Evolutionary conservation across 2,888 invertebrate genomes (phyloP).

Genomic region (Napeogenes sylphis): DNA sequence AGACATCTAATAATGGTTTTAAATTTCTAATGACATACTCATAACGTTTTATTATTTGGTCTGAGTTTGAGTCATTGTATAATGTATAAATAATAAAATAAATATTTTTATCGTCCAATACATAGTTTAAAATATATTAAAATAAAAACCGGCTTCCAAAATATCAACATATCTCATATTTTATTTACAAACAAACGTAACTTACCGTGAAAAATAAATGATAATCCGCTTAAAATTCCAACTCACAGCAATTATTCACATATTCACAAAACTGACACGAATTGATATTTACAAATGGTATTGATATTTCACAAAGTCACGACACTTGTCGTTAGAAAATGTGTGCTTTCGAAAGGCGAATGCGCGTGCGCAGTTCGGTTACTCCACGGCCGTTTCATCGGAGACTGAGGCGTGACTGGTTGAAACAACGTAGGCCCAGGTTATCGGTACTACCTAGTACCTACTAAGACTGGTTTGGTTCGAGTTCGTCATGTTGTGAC

Average conservation of each 20-base stretch:
- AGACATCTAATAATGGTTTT: conserved; percentile 13
- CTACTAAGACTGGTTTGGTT: conserved; percentile 59
- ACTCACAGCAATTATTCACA: conserved; percentile 52
- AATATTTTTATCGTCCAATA: too few species aligned
- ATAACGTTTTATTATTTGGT: too few species aligned
- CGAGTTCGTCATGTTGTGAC: conserved; percentile 46
- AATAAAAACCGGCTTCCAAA: too few species aligned
- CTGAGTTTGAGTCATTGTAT: too few species aligned
- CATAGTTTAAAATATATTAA: too few species aligned
- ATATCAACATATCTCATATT: neutral
- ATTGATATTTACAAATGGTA: conserved; percentile 46
- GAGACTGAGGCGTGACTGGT: conserved; percentile 57
- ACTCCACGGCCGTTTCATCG: conserved; percentile 47
- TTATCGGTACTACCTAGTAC: conserved; percentile 31
- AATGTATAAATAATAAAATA: too few species aligned
- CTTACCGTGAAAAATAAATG: conserved; percentile 64
- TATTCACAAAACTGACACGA: conserved; percentile 47
- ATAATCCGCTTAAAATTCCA: conserved; percentile 45
- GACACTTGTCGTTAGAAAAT: conserved; percentile 27
- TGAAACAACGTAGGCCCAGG: conserved; percentile 12
- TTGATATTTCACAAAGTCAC: conserved; percentile 38
- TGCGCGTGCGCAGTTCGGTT: conserved; percentile 48
- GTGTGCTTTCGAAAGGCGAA: conserved; percentile 39
- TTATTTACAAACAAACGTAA: conserved; percentile 37
- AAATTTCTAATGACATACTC: conserved; percentile 4